Evolutionary conservation across 1,140 invertebrate genomes (phyloP).

Genomic region (Ips nitidus): DNA sequence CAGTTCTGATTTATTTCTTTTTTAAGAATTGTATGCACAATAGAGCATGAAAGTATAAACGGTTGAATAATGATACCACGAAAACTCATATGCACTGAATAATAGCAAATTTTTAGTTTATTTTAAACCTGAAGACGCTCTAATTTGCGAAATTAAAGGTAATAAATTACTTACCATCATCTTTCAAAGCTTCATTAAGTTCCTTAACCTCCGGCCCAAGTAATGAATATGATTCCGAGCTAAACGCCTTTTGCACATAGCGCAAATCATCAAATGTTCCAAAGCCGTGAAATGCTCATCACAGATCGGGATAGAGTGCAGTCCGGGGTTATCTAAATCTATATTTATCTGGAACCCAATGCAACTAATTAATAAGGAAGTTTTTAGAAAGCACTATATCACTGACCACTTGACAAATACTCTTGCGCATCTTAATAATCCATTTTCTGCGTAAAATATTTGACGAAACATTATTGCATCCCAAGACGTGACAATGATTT

Average conservation of each 20-base stretch:
- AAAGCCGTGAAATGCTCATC: constrained; percentile 63
- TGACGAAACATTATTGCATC: constrained; percentile 64
- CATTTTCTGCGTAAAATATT: constrained; percentile 76
- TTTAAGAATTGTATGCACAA: background rate
- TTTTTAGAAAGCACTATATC: constrained; percentile 4
- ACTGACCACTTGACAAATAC: constrained; percentile 69
- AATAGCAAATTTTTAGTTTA: too few relatives aligned
- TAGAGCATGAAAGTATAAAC: background rate
- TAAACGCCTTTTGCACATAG: constrained; percentile 71
- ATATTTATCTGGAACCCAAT: constrained; percentile 56
- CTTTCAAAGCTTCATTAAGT: constrained; percentile 64
- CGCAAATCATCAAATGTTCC: constrained; percentile 71
- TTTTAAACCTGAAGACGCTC: too few relatives aligned
- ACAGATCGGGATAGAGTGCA: constrained; percentile 65
- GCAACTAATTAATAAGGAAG: background rate
- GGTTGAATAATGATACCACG: background rate
- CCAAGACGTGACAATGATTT: constrained; percentile 61
- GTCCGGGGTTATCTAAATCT: constrained; percentile 59
- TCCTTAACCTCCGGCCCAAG: constrained; percentile 62
- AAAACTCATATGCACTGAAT: too few relatives aligned
- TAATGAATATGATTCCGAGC: constrained; percentile 72
- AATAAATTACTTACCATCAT: constrained; percentile 53
- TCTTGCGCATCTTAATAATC: constrained; percentile 71
- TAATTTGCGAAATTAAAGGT: too few relatives aligned
- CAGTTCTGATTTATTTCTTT: background rate